Evolutionary conservation across 2,797 vertebrate species (phyloP).

Genomic region (Pangasius krempfi): DNA sequence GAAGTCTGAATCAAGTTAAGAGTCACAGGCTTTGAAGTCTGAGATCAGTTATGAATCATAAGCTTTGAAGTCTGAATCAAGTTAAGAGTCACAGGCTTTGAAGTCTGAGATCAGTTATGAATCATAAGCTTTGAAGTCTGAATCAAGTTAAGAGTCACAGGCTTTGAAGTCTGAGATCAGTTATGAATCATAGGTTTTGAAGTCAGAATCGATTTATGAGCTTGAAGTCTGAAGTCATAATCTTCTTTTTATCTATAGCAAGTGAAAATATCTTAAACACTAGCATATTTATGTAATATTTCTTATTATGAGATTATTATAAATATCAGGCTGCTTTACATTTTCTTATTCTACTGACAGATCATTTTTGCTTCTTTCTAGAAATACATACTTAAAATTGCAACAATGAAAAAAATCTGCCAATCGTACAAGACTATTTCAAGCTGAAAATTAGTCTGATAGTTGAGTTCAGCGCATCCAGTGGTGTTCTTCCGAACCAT

Average conservation of each 20-base stretch:
- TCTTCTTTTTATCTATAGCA: not conserved
- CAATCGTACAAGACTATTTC: not conserved
- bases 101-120: not conserved
- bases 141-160: not conserved
- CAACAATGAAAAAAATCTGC: too few relatives aligned
- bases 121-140: not conserved
- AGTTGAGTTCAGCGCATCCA: not conserved
- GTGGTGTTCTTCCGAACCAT: too few relatives aligned
- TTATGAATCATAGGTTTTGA: not conserved
- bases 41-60: too few relatives aligned
- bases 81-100: too few relatives aligned
- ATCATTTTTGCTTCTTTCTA: too few relatives aligned
- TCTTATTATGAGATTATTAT: not conserved
- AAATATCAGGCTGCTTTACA: not conserved
- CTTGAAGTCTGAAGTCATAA: not conserved
- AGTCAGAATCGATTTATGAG: not conserved
- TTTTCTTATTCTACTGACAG: too few relatives aligned
- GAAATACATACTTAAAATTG: too few relatives aligned
- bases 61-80: too few relatives aligned
- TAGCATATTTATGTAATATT: not conserved
- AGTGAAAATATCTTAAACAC: not conserved
- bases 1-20: too few relatives aligned
- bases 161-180: not conserved
- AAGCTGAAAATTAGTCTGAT: not conserved
- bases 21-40: too few relatives aligned